These are phyloP conservation scores for Hymenopus coronatus DNA, from an alignment of 2,888 invertebrate genomes.

Conservation along the genomic window DNA sequence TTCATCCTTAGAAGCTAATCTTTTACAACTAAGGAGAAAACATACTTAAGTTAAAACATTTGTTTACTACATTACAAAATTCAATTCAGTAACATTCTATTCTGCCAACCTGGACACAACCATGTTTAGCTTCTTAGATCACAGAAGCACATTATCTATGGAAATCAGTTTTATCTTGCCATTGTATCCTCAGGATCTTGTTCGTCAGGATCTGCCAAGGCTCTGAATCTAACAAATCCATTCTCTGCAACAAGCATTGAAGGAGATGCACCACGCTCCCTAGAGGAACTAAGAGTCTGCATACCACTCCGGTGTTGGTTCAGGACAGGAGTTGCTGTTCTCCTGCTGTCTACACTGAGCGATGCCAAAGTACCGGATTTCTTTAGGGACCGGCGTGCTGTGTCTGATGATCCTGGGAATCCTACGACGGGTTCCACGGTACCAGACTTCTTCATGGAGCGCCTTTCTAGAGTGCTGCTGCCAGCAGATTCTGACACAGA, in stretches of 20 bases:
- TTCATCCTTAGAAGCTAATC: neutral
- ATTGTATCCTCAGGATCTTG: slow-evolving; percentile 27
- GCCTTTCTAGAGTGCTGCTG: slow-evolving; percentile 48
- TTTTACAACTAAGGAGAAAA: neutral
- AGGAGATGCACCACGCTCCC: slow-evolving; percentile 41
- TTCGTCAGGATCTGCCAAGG: slow-evolving; percentile 54
- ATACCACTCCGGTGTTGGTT: slow-evolving; percentile 27
- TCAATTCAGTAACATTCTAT: neutral
- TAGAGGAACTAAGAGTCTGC: slow-evolving; percentile 28
- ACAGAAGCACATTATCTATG: neutral
- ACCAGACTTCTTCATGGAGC: slow-evolving; percentile 28
- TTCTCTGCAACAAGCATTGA: slow-evolving; percentile 88
- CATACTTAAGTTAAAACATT: neutral
- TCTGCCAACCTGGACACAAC: neutral
- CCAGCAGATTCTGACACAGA: slow-evolving; percentile 46
- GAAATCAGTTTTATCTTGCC: slow-evolving; percentile 25
- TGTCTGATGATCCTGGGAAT: neutral
- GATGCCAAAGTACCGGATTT: slow-evolving; percentile 27
- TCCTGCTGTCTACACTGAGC: slow-evolving; percentile 22
- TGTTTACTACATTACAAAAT: neutral
- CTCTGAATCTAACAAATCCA: slow-evolving; percentile 82
- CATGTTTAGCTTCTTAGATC: neutral
- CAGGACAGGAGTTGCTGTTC: neutral
- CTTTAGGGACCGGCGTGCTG: slow-evolving; percentile 24
- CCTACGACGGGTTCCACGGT: slow-evolving; percentile 29